A percentile compares a stretch with the other conserved stretches of the same genome.
These are phyloP conservation scores for Hypsopygia costalis DNA, from an alignment of 2,888 invertebrate genomes.

Conservation along the genomic window DNA sequence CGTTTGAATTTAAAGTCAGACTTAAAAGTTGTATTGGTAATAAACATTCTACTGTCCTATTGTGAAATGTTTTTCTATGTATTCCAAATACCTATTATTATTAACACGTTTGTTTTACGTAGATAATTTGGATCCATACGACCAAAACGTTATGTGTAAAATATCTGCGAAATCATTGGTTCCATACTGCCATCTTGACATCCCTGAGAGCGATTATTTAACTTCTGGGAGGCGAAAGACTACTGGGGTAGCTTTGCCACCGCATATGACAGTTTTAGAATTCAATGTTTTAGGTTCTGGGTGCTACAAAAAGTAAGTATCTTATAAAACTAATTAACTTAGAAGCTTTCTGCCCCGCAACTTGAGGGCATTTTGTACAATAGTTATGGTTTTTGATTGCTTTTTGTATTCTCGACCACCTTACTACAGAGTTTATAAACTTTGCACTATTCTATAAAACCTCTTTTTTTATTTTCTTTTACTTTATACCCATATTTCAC, in stretches of 20 bases:
- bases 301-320: slow-evolving; percentile 69
- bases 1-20: slow-evolving; percentile 69
- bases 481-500: too few species aligned
- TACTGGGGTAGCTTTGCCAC: slow-evolving; percentile 57
- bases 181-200: slow-evolving; percentile 86
- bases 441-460: too few species aligned
- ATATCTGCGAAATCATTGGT: slow-evolving; percentile 82
- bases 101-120: slow-evolving; percentile 15
- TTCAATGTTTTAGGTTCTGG: slow-evolving; percentile 84
- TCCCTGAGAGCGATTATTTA: slow-evolving; percentile 84
- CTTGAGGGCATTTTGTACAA: too few species aligned
- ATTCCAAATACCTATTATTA: too few species aligned
- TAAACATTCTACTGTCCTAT: slow-evolving; percentile 1
- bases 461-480: too few species aligned
- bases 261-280: slow-evolving; percentile 81
- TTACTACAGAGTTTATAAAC: too few species aligned
- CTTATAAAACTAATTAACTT: too few species aligned
- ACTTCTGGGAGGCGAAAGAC: slow-evolving; percentile 62
- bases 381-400: too few species aligned
- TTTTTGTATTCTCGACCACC: too few species aligned
- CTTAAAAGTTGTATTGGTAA: slow-evolving; percentile 63
- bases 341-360: too few species aligned
- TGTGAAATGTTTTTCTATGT: too few species aligned
- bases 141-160: slow-evolving; percentile 73
- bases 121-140: slow-evolving; percentile 75